Percentiles rank a stretch among this genome's conserved stretches.
Conservation (phyloP, 1,140 invertebrate species). For the Drosophila parvula region DNA sequence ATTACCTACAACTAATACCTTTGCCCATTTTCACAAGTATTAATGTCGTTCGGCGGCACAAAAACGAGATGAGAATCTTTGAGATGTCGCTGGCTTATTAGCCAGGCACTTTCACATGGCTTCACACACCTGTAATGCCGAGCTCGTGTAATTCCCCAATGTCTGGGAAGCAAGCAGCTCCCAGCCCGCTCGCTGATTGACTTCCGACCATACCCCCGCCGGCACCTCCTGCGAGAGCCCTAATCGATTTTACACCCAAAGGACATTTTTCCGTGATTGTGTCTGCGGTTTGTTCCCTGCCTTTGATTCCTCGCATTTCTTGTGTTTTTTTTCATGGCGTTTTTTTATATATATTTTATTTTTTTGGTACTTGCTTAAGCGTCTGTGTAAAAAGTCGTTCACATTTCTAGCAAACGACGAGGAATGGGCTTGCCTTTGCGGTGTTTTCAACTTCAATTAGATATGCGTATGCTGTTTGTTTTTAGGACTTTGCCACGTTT, state of each 20-base stretch:
- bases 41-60: constrained; percentile 25
- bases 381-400: constrained; percentile 56
- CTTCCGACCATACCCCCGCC: constrained; percentile 64
- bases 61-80: constrained; percentile 43
- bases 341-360: constrained; percentile 21
- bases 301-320: constrained; percentile 65
- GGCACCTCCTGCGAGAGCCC: constrained; percentile 45
- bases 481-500: constrained; percentile 62
- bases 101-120: constrained; percentile 44
- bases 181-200: constrained; percentile 74
- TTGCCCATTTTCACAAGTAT: constrained; percentile 25
- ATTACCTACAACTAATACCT: neutral
- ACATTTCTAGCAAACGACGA: neutral
- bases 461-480: constrained; percentile 76
- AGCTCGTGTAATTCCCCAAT: constrained; percentile 62
- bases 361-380: constrained; percentile 45
- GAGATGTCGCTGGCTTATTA: constrained; percentile 46
- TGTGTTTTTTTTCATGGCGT: constrained; percentile 7
- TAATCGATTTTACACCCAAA: constrained; percentile 83
- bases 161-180: constrained; percentile 37
- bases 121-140: constrained; percentile 46
- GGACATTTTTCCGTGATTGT: constrained; percentile 78
- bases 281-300: constrained; percentile 70
- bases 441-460: constrained; percentile 63
- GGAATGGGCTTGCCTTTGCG: constrained; percentile 24